phyloP scores from a whole-genome alignment of 2,888 invertebrate species.

The Hirtodrosophila cameraria region DNA sequence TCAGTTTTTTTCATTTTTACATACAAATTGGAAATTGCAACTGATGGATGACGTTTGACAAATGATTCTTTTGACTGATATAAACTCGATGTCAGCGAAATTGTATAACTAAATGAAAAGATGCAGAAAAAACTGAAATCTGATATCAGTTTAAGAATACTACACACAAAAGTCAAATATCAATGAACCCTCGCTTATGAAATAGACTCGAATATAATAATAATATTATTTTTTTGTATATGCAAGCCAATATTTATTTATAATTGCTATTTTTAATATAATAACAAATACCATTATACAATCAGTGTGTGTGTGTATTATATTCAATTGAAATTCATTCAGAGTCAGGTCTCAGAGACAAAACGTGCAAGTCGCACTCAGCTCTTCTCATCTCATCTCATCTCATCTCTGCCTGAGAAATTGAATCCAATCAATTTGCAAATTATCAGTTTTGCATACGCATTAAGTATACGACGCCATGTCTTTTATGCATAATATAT shows the following conservation, averaged over 20 bases:
- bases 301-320: background rate
- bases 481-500: conserved; percentile 4
- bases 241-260: conserved; percentile 36
- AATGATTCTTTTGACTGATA: conserved; percentile 37
- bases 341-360: conserved; percentile 50
- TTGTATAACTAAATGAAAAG: conserved; percentile 47
- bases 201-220: conserved; percentile 60
- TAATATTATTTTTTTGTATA: conserved; percentile 3
- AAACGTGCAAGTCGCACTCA: conserved; percentile 57
- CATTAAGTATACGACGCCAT: conserved; percentile 63
- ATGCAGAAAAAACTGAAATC: conserved; percentile 20
- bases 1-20: conserved; percentile 62
- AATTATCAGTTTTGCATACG: conserved; percentile 67
- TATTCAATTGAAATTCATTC: conserved; percentile 66
- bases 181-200: conserved; percentile 73
- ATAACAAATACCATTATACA: background rate
- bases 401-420: conserved; percentile 4
- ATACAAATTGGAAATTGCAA: conserved; percentile 56
- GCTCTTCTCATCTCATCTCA: too few relatives aligned
- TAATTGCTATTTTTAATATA: conserved; percentile 60
- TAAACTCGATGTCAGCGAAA: conserved; percentile 28
- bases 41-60: conserved; percentile 61
- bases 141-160: too few relatives aligned
- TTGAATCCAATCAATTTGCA: conserved; percentile 52
- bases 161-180: conserved; percentile 62